Evolutionary conservation across 2,113 vertebrate genomes (phyloP).

Genomic region (Edolisoma coerulescens): DNA sequence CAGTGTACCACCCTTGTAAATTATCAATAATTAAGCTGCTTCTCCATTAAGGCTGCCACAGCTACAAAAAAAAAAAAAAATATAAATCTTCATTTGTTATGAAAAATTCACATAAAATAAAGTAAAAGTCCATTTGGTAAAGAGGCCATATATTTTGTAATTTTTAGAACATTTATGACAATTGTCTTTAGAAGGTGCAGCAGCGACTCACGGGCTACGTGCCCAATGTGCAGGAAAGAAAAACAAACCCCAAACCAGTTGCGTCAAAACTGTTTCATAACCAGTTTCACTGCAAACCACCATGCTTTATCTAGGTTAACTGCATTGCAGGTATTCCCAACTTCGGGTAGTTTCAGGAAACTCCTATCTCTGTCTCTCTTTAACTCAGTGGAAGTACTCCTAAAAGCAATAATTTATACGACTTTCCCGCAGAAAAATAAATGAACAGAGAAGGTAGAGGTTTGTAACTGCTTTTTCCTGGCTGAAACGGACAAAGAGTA

Average conservation of each 20-base stretch:
- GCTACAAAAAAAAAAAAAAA: neutral
- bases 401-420: neutral
- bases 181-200: accelerated
- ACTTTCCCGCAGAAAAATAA: neutral
- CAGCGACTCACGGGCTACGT: accelerated
- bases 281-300: neutral
- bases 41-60: neutral
- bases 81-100: neutral
- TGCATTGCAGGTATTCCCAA: neutral
- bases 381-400: neutral
- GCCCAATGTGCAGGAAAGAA: neutral
- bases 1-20: neutral
- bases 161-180: neutral
- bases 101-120: neutral
- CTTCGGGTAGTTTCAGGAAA: neutral
- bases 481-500: neutral
- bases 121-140: accelerated
- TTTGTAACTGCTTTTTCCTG: neutral
- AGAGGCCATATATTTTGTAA: neutral
- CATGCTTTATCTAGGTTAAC: neutral
- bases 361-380: neutral
- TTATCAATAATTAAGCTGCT: slow-evolving; percentile 41
- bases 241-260: neutral
- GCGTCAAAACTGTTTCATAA: neutral
- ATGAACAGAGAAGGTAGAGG: neutral